phyloP scores from a whole-genome alignment of 2,797 vertebrate species.

The Perodicticus potto region DNA sequence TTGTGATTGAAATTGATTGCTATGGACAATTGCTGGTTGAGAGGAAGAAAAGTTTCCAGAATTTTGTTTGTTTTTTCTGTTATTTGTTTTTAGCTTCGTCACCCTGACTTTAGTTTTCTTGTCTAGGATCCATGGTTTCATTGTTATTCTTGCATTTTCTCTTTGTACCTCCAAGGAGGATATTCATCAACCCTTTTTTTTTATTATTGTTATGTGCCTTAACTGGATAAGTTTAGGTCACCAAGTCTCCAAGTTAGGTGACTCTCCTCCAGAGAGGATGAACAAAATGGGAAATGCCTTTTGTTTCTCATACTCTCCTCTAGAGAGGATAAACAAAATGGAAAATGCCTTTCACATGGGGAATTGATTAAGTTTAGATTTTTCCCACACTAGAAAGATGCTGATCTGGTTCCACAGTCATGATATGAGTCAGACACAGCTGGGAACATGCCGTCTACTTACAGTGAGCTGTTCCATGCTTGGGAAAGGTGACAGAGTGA shows the following conservation, averaged over 20 bases:
- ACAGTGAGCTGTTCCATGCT: slow-evolving; percentile 71
- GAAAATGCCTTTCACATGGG: slow-evolving; percentile 71
- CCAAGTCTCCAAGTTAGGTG: slow-evolving; percentile 67
- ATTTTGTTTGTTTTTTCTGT: slow-evolving; percentile 52
- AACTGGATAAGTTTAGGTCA: slow-evolving; percentile 38
- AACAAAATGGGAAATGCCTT: slow-evolving; percentile 76
- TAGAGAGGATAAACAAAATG: slow-evolving; percentile 74
- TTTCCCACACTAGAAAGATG: slow-evolving; percentile 76
- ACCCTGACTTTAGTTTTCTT: slow-evolving; percentile 64
- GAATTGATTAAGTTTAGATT: slow-evolving; percentile 79
- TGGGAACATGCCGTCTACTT: slow-evolving; percentile 80
- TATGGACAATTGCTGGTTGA: slow-evolving; percentile 64
- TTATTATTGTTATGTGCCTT: slow-evolving; percentile 52
- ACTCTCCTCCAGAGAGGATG: slow-evolving; percentile 67
- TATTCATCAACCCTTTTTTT: slow-evolving; percentile 44
- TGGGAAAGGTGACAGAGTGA: slow-evolving; percentile 58
- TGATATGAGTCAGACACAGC: slow-evolving; percentile 79
- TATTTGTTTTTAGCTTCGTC: slow-evolving; percentile 54
- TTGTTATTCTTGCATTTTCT: slow-evolving; percentile 57
- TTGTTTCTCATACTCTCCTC: slow-evolving; percentile 4
- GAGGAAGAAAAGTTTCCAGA: slow-evolving; percentile 26
- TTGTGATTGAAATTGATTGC: slow-evolving; percentile 67
- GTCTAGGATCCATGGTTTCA: slow-evolving; percentile 20
- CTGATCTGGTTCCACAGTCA: slow-evolving; percentile 73
- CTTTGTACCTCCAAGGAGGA: slow-evolving; percentile 52